Percentiles rank a stretch among this genome's conserved stretches.
Conservation (phyloP, 2,888 invertebrate genomes). For the Sphaerophoria rueppellii region DNA sequence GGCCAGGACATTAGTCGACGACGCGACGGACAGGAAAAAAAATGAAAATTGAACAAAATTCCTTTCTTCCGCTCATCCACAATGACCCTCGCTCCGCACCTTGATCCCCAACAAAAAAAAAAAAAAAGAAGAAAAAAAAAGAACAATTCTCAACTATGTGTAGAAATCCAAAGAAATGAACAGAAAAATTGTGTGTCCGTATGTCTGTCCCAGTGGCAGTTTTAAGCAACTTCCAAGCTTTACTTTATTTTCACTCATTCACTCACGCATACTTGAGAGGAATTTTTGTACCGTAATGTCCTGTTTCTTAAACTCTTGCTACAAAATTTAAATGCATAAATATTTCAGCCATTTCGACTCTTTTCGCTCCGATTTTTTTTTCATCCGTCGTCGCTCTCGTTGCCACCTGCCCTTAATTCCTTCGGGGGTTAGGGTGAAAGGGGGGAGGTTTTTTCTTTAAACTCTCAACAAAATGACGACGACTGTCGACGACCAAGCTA, state of each 20-base stretch:
- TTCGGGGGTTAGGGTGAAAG: not conserved
- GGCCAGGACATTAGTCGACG: not conserved
- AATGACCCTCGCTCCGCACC: not conserved
- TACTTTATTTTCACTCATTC: constrained; percentile 54
- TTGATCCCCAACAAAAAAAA: too few species aligned
- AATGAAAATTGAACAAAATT: constrained; percentile 42
- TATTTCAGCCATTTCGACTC: constrained; percentile 62
- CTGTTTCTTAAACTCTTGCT: constrained; percentile 35
- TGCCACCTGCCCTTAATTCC: constrained; percentile 47
- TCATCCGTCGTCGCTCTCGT: constrained; percentile 5
- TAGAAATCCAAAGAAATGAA: not conserved
- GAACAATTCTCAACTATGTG: constrained; percentile 28
- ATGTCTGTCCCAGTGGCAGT: constrained; percentile 33
- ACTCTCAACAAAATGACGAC: too few species aligned
- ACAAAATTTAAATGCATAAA: constrained; percentile 65
- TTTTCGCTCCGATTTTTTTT: constrained; percentile 15
- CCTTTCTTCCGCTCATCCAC: constrained; percentile 47
- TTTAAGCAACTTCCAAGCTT: constrained; percentile 49
- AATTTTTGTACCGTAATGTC: constrained; percentile 25
- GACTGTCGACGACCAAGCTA: not conserved
- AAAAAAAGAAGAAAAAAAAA: constrained; percentile 8
- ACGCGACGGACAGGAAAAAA: constrained; percentile 11
- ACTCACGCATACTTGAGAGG: constrained; percentile 57
- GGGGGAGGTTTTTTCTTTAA: constrained; percentile 14
- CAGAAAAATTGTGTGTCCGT: too few species aligned